Conservation (phyloP, 2,888 invertebrate genomes). For the Pammene aurita region DNA sequence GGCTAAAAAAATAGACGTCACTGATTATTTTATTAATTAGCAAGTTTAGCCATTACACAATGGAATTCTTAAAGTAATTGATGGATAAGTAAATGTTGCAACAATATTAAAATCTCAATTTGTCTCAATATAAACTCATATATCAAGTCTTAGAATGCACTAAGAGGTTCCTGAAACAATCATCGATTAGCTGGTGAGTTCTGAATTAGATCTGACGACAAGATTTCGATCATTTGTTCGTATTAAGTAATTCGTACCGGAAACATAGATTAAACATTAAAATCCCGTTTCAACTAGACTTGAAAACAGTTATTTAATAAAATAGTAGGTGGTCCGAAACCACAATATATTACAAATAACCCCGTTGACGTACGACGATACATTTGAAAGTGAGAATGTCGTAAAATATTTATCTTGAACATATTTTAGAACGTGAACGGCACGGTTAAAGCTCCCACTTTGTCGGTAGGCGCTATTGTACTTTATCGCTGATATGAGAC, state of each 20-base stretch:
- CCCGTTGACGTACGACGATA: conserved; percentile 55
- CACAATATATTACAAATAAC: conserved; percentile 54
- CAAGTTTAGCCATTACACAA: no score
- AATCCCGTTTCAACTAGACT: conserved; percentile 27
- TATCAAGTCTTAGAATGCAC: no score
- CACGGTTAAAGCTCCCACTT: conserved; percentile 53
- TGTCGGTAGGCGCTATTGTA: conserved; percentile 48
- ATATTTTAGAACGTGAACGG: conserved; percentile 54
- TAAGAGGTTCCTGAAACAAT: no score
- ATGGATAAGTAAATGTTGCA: no score
- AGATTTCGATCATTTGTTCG: no score
- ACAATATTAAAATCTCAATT: no score
- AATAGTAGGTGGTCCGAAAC: conserved; percentile 41
- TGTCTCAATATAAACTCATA: no score
- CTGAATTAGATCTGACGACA: no score
- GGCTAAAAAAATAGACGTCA: no score
- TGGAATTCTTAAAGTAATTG: no score
- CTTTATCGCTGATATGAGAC: conserved; percentile 37
- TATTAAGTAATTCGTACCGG: not conserved
- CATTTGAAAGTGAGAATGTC: conserved; percentile 44
- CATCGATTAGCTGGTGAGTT: no score
- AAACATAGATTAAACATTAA: conserved; percentile 22
- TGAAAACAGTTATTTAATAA: conserved; percentile 33
- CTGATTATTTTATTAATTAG: no score
- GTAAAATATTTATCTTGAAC: conserved; percentile 56